A percentile compares a stretch with the other conserved stretches of the same genome.
These are phyloP conservation scores for Agriopis aurantiaria DNA, from an alignment of 2,888 invertebrate genomes.

Conservation along the genomic window DNA sequence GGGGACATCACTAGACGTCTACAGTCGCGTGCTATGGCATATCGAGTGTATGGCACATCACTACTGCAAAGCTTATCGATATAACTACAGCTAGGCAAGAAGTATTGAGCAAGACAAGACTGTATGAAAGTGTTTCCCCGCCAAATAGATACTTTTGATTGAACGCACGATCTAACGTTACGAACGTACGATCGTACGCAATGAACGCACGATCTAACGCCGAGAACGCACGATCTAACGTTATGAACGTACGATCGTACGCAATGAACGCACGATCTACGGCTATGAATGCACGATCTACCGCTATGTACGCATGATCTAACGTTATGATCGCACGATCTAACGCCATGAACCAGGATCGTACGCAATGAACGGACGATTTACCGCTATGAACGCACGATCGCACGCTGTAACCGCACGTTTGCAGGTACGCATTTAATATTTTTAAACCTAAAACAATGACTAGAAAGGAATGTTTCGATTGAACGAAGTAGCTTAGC, in stretches of 20 bases:
- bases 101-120: constrained; percentile 80
- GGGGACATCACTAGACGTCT: constrained; percentile 61
- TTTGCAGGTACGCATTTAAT: constrained; percentile 8
- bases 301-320: not conserved
- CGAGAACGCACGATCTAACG: not conserved
- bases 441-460: constrained; percentile 59
- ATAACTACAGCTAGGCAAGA: constrained; percentile 77
- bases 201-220: not conserved
- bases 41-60: constrained; percentile 77
- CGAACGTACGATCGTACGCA: not conserved
- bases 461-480: constrained; percentile 84
- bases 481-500: constrained; percentile 68
- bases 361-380: not conserved
- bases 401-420: not conserved
- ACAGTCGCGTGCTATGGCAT: constrained; percentile 65
- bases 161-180: not conserved
- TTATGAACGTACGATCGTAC: not conserved
- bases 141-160: constrained; percentile 53
- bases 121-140: constrained; percentile 55
- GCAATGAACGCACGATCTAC: not conserved
- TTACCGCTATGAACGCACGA: constrained; percentile 1
- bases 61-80: constrained; percentile 73
- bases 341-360: not conserved
- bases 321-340: constrained; percentile 6
- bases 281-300: not conserved